Evolutionary conservation across 1,140 invertebrate species (phyloP).

Genomic region (Plectrocnemia conspersa): DNA sequence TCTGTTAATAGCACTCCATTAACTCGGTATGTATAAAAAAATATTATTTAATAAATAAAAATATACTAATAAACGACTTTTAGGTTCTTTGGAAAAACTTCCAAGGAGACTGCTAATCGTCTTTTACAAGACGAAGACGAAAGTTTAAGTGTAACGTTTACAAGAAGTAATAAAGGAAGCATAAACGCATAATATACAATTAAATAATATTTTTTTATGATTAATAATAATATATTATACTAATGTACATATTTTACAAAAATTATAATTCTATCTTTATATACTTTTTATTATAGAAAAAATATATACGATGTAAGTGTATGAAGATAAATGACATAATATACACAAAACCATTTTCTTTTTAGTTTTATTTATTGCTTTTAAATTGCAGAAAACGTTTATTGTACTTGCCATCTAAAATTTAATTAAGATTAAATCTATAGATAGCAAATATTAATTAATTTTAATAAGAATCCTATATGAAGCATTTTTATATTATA

Average conservation of each 20-base stretch:
- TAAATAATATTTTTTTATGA: not conserved
- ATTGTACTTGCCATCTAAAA: too few relatives aligned
- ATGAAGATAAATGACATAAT: too few relatives aligned
- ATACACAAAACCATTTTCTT: too few relatives aligned
- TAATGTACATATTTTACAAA: not conserved
- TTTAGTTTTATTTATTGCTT: too few relatives aligned
- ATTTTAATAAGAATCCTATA: too few relatives aligned
- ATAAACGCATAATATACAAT: conserved; percentile 17
- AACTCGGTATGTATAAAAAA: not conserved
- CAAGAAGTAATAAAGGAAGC: conserved; percentile 22
- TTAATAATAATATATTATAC: not conserved
- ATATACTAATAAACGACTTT: not conserved
- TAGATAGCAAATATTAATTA: too few relatives aligned
- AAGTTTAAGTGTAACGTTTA: conserved; percentile 46
- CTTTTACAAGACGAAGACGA: conserved; percentile 48
- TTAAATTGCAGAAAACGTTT: too few relatives aligned
- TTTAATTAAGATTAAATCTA: too few relatives aligned
- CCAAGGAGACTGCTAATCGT: conserved; percentile 41
- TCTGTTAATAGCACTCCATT: conserved; percentile 11
- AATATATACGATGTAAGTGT: too few relatives aligned
- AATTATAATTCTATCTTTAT: conserved; percentile 6
- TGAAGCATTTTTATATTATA: too few relatives aligned
- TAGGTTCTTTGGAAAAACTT: conserved; percentile 44
- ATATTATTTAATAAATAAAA: not conserved
- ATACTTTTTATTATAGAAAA: not conserved